phyloP scores from a whole-genome alignment of 2,797 vertebrate genomes.

The Sebastes hopkinsi region DNA sequence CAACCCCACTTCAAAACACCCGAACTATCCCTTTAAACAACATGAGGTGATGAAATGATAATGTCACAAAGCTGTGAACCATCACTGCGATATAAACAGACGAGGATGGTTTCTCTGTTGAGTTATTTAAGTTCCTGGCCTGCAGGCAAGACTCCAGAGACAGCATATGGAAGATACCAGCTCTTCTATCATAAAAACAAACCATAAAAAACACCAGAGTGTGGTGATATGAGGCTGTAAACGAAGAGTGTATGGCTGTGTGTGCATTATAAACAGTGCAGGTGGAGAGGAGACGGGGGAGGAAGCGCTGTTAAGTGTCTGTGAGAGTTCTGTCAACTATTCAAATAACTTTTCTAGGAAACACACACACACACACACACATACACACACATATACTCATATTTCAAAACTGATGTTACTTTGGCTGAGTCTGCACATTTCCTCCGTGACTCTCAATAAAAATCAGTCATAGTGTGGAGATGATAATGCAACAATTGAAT shows the following conservation, averaged over 20 bases:
- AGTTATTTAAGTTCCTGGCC: slow-evolving; percentile 10
- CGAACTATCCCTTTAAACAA: too few species aligned
- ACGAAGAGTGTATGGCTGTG: neutral
- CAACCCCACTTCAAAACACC: too few species aligned
- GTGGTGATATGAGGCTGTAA: slow-evolving; percentile 43
- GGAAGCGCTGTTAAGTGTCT: slow-evolving; percentile 65
- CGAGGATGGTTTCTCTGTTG: neutral
- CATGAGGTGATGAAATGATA: neutral
- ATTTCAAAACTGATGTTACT: slow-evolving; percentile 30
- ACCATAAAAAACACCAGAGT: slow-evolving; percentile 60
- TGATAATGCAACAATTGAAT: neutral
- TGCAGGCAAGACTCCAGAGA: slow-evolving; percentile 27
- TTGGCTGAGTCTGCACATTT: slow-evolving; percentile 31
- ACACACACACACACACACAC: slow-evolving; percentile 4
- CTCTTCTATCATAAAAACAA: slow-evolving; percentile 40
- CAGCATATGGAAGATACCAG: neutral
- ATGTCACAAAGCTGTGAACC: neutral
- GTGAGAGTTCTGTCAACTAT: slow-evolving; percentile 42
- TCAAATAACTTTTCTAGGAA: slow-evolving; percentile 29
- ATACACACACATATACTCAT: slow-evolving; percentile 1
- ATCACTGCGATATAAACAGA: neutral
- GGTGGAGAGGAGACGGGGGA: slow-evolving; percentile 38
- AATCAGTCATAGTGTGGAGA: slow-evolving; percentile 1
- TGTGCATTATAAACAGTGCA: slow-evolving; percentile 37
- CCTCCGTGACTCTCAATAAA: slow-evolving; percentile 12